These are phyloP conservation scores for Catocala fraxini DNA, from an alignment of 2,888 invertebrate species.

Conservation along the genomic window DNA sequence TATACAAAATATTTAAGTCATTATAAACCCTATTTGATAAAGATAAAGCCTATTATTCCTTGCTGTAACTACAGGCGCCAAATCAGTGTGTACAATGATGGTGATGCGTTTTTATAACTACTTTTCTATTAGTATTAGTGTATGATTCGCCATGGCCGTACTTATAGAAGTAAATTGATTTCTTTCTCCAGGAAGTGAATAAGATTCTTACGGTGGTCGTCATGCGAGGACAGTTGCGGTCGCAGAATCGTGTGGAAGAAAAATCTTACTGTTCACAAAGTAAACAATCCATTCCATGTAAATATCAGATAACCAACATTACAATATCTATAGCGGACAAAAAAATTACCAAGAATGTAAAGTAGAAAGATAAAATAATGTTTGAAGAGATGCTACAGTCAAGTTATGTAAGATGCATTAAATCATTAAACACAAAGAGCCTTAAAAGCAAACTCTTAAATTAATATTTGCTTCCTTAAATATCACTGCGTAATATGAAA, in stretches of 20 bases:
- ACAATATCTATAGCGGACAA: neutral
- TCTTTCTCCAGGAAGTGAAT: slow-evolving; percentile 55
- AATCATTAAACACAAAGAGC: slow-evolving; percentile 23
- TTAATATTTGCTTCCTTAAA: slow-evolving; percentile 27
- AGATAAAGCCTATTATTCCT: slow-evolving; percentile 34
- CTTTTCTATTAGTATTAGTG: slow-evolving; percentile 35
- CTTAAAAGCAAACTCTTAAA: slow-evolving; percentile 26
- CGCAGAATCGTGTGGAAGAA: slow-evolving; percentile 33
- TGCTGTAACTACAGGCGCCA: slow-evolving; percentile 25
- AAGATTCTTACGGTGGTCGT: slow-evolving; percentile 56
- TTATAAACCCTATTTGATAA: slow-evolving; percentile 29
- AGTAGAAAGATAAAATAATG: slow-evolving; percentile 16
- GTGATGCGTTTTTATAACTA: slow-evolving; percentile 32
- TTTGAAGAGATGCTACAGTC: slow-evolving; percentile 31
- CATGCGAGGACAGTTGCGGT: slow-evolving; percentile 60
- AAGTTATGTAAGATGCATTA: slow-evolving; percentile 29
- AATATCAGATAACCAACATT: slow-evolving; percentile 13
- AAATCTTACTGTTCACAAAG: slow-evolving; percentile 31
- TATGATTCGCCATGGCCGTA: slow-evolving; percentile 38
- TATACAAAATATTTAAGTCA: slow-evolving; percentile 29
- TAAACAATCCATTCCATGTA: slow-evolving; percentile 21
- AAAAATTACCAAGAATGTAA: slow-evolving; percentile 4
- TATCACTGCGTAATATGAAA: slow-evolving; percentile 16
- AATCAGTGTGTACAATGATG: slow-evolving; percentile 16
- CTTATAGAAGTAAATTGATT: slow-evolving; percentile 53